A percentile compares a stretch with the other conserved stretches of the same genome.
Conservation (phyloP, 2,888 invertebrate species). For the Ischnura elegans region DNA sequence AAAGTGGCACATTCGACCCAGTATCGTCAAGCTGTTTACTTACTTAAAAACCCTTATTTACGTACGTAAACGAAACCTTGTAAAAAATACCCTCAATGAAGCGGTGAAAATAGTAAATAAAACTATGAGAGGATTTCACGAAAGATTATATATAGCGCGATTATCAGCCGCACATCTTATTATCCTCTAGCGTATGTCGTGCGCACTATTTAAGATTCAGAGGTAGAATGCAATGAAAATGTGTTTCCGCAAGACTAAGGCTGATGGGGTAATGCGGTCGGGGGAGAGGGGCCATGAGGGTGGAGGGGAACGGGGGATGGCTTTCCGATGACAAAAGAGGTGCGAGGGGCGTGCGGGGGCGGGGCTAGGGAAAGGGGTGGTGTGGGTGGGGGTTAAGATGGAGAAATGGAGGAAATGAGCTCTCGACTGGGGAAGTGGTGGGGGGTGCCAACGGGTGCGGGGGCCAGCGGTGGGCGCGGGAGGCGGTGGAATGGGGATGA, state of each 20-base stretch:
- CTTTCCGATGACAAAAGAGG: neutral
- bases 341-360: neutral
- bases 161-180: neutral
- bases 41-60: too few relatives aligned
- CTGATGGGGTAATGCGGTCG: neutral
- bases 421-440: neutral
- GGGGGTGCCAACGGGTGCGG: neutral
- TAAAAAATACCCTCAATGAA: too few relatives aligned
- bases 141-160: neutral
- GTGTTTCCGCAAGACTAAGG: neutral
- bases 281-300: neutral
- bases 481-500: neutral
- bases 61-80: too few relatives aligned
- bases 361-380: neutral
- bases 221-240: neutral
- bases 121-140: too few relatives aligned
- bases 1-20: too few relatives aligned
- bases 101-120: too few relatives aligned
- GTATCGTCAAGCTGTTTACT: too few relatives aligned
- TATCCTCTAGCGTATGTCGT: neutral
- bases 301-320: neutral
- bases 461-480: neutral
- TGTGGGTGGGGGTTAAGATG: neutral
- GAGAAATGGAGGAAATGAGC: slow-evolving; percentile 44
- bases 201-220: neutral